Evolutionary conservation across 2,113 vertebrate species (phyloP), one percentile per base, ranked within the genome.

Genomic region (Chelonoidis abingdonii): DNA sequence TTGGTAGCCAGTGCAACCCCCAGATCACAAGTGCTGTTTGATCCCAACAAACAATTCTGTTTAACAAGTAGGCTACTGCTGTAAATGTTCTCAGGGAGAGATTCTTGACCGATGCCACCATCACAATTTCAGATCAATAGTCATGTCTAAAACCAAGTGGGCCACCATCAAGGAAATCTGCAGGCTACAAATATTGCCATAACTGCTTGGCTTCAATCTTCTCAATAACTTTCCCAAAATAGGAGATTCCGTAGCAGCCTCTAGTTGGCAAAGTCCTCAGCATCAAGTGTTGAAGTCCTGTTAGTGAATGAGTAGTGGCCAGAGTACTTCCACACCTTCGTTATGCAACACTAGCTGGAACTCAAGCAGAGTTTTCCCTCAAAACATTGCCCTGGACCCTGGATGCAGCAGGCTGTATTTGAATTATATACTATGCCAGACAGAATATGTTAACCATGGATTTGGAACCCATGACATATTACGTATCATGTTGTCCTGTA

Each of bases 91-190:
- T 49, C 44, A 41, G 9, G 76, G 21, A 59, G 27, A 54, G 35
- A 4, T 81, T 29, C 93, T 54, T 1, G 14, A 1, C 16, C 8
- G 0, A 12, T n/a, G 78, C 10, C 10, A 38, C 50, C 10, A 12
- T 6, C 4, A 5, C 35, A 35, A 79, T 3, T 65, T 88, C 85
- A 65, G 35, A 14, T 38, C n/a, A 38, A 22, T 72, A 35, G 13
- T 31, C 81, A 19, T n/a, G 5, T 7, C 52, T 1, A 5, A 65
- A 69, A 12, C 8, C 0, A 0, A 3, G 9, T 25, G 69, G 47
- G 19, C 0, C 1, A 17, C 14, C 7, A 65, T 38, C 16, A 29
- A 65, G 8, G 52, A 49, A 52, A 83, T 57, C 41, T 52, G 69
- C 25, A 31, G 53, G 1, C 35, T 88, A n/a, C 24, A 80, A 38